Percentiles rank a stretch among this genome's conserved stretches.
These are phyloP conservation scores for Ceratina australensis DNA, from an alignment of 1,140 invertebrate species.

Conservation along the genomic window DNA sequence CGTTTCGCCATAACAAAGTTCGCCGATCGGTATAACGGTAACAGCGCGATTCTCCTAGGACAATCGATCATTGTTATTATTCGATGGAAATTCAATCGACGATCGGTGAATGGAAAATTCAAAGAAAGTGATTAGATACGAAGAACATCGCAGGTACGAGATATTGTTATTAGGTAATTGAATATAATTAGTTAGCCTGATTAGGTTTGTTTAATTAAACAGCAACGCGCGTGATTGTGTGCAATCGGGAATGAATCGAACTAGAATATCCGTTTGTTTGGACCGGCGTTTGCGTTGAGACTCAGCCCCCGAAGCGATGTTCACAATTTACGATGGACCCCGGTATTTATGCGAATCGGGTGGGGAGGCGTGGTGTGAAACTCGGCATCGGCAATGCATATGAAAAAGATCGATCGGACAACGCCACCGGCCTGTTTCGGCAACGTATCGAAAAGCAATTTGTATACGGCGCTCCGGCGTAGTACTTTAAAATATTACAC, in stretches of 20 bases:
- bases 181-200: background rate
- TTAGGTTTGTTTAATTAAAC: background rate
- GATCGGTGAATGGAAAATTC: background rate
- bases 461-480: background rate
- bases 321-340: background rate
- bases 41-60: background rate
- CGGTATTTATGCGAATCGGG: slow-evolving; percentile 10
- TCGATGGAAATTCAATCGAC: background rate
- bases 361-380: background rate
- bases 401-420: slow-evolving; percentile 35
- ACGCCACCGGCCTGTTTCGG: slow-evolving; percentile 30
- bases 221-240: too few relatives aligned
- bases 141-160: background rate
- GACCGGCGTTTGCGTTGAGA: background rate
- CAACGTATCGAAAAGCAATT: slow-evolving; percentile 41
- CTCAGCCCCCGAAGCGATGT: background rate
- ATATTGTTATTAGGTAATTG: background rate
- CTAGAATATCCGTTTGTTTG: slow-evolving; percentile 3
- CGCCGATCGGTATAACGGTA: background rate
- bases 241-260: background rate
- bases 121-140: background rate
- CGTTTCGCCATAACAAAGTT: slow-evolving; percentile 26
- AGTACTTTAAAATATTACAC: slow-evolving; percentile 40
- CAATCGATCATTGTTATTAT: too few relatives aligned
- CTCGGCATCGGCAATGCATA: slow-evolving; percentile 17